Percentiles rank a stretch among this genome's conserved stretches.
These are phyloP conservation scores for Macropodus opercularis DNA, from an alignment of 2,797 vertebrate species.

Conservation along the genomic window DNA sequence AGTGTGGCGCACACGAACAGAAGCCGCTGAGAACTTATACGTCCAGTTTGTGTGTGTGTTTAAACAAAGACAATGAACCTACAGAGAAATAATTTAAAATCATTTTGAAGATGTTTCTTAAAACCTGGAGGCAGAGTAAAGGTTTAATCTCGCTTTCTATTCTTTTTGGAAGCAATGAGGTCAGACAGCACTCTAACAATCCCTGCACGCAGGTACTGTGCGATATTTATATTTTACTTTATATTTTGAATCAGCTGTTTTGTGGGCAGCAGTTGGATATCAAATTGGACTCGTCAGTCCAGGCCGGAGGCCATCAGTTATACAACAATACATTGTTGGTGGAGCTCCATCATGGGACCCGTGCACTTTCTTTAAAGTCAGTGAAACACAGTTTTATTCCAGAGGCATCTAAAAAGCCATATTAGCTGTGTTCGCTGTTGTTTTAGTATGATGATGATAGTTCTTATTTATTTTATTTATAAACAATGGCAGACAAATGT, in stretches of 20 bases:
- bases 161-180: slow-evolving; percentile 5
- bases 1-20: slow-evolving; percentile 13
- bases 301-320: slow-evolving; percentile 1
- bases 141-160: slow-evolving; percentile 13
- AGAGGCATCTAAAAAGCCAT: too few relatives aligned
- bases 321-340: neutral
- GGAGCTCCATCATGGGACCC: too few relatives aligned
- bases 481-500: too few relatives aligned
- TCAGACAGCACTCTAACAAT: slow-evolving; percentile 19
- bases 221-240: slow-evolving; percentile 35
- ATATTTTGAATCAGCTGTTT: slow-evolving; percentile 28
- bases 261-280: slow-evolving; percentile 23
- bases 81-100: neutral
- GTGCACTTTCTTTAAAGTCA: too few relatives aligned
- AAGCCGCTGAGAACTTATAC: slow-evolving; percentile 40
- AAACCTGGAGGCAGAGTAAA: neutral
- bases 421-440: too few relatives aligned
- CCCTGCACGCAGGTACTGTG: slow-evolving; percentile 1
- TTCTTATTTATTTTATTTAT: too few relatives aligned
- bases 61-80: neutral
- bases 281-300: slow-evolving; percentile 36
- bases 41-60: slow-evolving; percentile 12
- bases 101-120: neutral
- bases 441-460: too few relatives aligned
- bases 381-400: too few relatives aligned